Base-by-base conservation (phyloP, 2,797 vertebrate species). In the Glossophaga mutica region DNA sequence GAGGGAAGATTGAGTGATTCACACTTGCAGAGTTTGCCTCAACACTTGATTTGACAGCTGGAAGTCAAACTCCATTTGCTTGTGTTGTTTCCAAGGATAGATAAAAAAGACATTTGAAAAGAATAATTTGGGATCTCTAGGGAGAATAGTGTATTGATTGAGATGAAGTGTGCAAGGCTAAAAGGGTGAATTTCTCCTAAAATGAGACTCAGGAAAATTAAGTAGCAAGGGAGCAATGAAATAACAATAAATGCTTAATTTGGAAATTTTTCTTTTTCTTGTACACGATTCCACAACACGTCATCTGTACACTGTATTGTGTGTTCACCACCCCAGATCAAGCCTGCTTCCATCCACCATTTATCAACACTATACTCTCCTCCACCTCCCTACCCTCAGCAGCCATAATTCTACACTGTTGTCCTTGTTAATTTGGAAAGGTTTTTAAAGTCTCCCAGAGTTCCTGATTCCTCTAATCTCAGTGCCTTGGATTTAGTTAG, bases 21-120 rank as follows among this genome's bases (percentile, higher is more conserved):
- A 48, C 12, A 10, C 91, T 96, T 79, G 44, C 76, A 93, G 73
- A 55, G 16, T 96, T 94, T 97, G 94, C 95, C 79, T 96, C 85
- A 94, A 96, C 89, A 89, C 95, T 94, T 93, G 95, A 96, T 95
- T 95, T 97, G 97, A 98, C 96, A 97, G 93, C 95, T 97, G 97
- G 95, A 97, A 98, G 95, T 98, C 97, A 97, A 97, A 98, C 96
- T 97, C 77, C 87, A 96, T 97, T 97, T 97, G 78, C 95, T 96
- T 97, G 94, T 95, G 93, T 95, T 97, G 94, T 94, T 97, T 97
- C 96, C 78, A 96, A 94, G 94, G 68, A 83, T 94, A 95, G 85
- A 97, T 87, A 91, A 96, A 97, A 97, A 83, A 93, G 93, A 96
- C 93, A 97, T 97, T 93, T 97, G 97, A 93, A 97, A 96, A 95